Evolutionary conservation across 1,140 invertebrate species (phyloP).

Genomic region (Mylabris phalerata): DNA sequence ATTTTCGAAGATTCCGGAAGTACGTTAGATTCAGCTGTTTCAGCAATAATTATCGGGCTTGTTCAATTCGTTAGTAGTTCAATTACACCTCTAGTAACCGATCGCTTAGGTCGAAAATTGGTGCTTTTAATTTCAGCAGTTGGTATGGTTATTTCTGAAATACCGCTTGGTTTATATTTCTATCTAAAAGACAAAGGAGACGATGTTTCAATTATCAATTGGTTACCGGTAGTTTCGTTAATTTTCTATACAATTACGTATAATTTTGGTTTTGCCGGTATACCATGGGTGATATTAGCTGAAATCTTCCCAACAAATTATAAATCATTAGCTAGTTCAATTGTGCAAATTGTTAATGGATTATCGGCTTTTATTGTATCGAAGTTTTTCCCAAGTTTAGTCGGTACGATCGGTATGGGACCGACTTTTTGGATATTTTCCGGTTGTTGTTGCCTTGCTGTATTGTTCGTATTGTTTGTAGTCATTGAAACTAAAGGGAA

Average conservation of each 20-base stretch:
- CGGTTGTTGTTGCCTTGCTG: conserved; percentile 55
- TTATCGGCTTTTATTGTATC: conserved; percentile 70
- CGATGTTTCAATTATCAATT: too few relatives aligned
- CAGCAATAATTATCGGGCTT: conserved; percentile 67
- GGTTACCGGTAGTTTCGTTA: conserved; percentile 1
- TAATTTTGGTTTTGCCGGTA: conserved; percentile 60
- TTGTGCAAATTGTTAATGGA: conserved; percentile 73
- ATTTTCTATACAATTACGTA: conserved; percentile 32
- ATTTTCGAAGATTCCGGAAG: conserved; percentile 60
- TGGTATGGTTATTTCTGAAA: too few relatives aligned
- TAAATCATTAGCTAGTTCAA: conserved; percentile 63
- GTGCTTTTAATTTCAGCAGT: too few relatives aligned
- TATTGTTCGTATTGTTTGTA: conserved; percentile 42
- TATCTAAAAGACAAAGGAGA: too few relatives aligned
- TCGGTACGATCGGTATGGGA: conserved; percentile 53
- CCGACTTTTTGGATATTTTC: conserved; percentile 74
- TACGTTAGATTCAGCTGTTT: conserved; percentile 47
- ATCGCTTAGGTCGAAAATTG: too few relatives aligned
- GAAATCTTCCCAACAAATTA: conserved; percentile 73
- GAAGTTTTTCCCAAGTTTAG: conserved; percentile 59
- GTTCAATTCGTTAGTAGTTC: conserved; percentile 43
- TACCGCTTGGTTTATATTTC: too few relatives aligned
- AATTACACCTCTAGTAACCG: too few relatives aligned
- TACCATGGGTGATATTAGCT: conserved; percentile 77
- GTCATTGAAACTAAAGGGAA: conserved; percentile 39